Base-by-base conservation (phyloP, 2,797 vertebrate genomes). In the Sylvilagus floridanus region DNA sequence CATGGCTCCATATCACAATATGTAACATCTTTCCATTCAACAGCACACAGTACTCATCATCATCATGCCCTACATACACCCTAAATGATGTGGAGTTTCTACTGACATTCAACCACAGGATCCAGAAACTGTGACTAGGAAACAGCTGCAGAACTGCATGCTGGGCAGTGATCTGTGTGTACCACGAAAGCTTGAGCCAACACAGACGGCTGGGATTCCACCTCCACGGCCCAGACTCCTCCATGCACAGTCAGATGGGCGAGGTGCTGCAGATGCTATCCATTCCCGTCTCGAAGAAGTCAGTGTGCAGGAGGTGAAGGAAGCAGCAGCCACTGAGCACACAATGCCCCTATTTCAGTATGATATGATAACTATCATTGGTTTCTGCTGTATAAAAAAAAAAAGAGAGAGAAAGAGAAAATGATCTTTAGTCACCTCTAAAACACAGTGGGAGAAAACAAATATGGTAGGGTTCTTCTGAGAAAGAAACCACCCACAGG, bases 301-400 rank as follows among this genome's bases (percentile, higher is more conserved):
- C 76, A 75, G 68, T 90, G 82, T 93, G 89, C 91, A 57, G 69
- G 37, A 88, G n/a, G 83, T 2, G 76, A 92, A 0, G 37, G 91
- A 91, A 90, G 88, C 75, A 91, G 77, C 75, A 52, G 22, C 5
- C 28, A 83, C 50, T 52, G 82, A 75, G 8, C 30, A 30, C 14
- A 66, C 90, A 81, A 93, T 35, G 57, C 88, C 85, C 42, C 98
- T 99, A 99, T 97, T 99, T 99, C 95, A 99, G 96, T 98, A 99
- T 99, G 98, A 99, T 99, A 98, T 99, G 99, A 98, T 99, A 99
- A 96, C 99, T 99, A 12, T 99, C 99, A 30, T 97, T 99, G 82
- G 98, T 98, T 98, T 99, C 99, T 89, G 99, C 99, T 99, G 98
- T 62, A 84, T 94, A 91, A 84, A 92, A 97, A 95, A 62, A 54